Evolutionary conservation across 2,888 invertebrate species (phyloP).

Genomic region (Lissocephala sabroskyi): DNA sequence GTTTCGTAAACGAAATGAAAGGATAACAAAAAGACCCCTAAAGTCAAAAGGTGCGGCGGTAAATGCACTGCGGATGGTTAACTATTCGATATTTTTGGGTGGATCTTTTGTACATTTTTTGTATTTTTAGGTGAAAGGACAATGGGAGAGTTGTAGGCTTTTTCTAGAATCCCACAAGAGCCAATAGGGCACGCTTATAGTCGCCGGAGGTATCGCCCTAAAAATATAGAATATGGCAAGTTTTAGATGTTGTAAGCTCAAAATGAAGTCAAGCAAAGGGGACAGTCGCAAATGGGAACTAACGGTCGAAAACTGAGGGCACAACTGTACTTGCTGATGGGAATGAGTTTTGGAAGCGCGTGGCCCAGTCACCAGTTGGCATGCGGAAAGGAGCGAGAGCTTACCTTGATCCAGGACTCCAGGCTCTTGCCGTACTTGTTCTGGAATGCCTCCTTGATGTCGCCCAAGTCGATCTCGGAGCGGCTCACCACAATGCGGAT

Average conservation of each 20-base stretch:
- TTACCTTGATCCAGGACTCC: conserved; percentile 89
- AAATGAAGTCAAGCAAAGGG: too few relatives aligned
- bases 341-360: too few relatives aligned
- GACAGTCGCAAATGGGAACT: too few relatives aligned
- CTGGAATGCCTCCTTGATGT: conserved; percentile 92
- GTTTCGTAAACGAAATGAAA: too few relatives aligned
- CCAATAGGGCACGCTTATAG: conserved; percentile 92
- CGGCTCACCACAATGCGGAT: conserved; percentile 93
- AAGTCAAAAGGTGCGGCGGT: conserved; percentile 24
- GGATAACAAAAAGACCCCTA: too few relatives aligned
- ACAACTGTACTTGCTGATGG: too few relatives aligned
- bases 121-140: conserved; percentile 18
- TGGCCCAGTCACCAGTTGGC: too few relatives aligned
- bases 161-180: conserved; percentile 78
- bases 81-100: conserved; percentile 33
- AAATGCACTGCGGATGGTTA: conserved; percentile 43
- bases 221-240: conserved; percentile 70
- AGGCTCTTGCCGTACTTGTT: conserved; percentile 87
- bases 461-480: conserved; percentile 92
- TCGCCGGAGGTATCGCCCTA: conserved; percentile 95
- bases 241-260: conserved; percentile 52
- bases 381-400: too few relatives aligned
- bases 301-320: too few relatives aligned
- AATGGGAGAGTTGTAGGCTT: too few relatives aligned
- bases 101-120: conserved; percentile 6